Conservation (phyloP, 92 coral and sea anemone species). For the Porites divaricata region DNA sequence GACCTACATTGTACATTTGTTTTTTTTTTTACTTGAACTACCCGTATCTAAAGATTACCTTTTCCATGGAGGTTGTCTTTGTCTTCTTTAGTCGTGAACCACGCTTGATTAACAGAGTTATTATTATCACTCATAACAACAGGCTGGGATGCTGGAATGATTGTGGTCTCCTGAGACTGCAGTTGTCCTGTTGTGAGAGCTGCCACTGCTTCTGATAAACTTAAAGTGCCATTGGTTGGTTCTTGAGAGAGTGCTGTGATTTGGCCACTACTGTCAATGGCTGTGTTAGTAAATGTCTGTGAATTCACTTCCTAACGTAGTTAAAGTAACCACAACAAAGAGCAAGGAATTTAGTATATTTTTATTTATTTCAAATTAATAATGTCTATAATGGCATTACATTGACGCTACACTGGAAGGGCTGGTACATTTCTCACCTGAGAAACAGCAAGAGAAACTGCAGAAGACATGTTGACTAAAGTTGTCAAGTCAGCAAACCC, state of each 20-base stretch:
- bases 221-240: conserved; percentile 37
- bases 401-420: background rate
- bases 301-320: conserved; percentile 38
- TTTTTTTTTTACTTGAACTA: too few species aligned
- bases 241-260: conserved; percentile 37
- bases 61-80: conserved; percentile 92
- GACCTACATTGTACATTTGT: too few species aligned
- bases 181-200: conserved; percentile 64
- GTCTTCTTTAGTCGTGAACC: conserved; percentile 99
- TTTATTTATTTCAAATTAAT: too few species aligned
- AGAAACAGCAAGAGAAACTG: conserved; percentile 47
- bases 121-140: conserved; percentile 54
- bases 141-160: conserved; percentile 69
- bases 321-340: background rate
- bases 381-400: background rate
- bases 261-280: conserved; percentile 26
- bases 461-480: conserved; percentile 69
- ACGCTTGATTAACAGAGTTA: conserved; percentile 93
- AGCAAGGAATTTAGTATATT: too few species aligned
- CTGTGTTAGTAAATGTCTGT: conserved; percentile 31
- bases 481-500: conserved; percentile 66
- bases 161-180: conserved; percentile 69
- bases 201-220: conserved; percentile 63
- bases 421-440: conserved; percentile 36
- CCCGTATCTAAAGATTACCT: conserved; percentile 56